Conservation (phyloP, 2,888 invertebrate genomes). For the Horisme vitalbata region DNA sequence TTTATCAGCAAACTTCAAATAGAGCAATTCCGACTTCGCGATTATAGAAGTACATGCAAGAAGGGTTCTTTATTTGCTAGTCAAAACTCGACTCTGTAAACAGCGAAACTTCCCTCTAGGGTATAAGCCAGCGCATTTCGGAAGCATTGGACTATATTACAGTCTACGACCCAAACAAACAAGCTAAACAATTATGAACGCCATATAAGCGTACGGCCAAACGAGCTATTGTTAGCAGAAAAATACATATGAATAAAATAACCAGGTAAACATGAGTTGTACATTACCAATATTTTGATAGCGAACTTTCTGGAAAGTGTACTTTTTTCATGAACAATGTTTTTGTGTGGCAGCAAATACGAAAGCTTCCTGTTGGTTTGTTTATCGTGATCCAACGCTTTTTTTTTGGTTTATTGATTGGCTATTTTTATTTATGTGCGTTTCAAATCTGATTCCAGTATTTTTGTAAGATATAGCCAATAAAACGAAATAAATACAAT, state of each 20-base stretch:
- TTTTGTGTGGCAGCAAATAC: too few relatives aligned
- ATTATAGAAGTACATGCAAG: neutral
- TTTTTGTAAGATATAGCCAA: too few relatives aligned
- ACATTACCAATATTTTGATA: constrained; percentile 15
- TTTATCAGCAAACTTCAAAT: neutral
- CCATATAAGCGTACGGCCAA: constrained; percentile 28
- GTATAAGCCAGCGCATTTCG: constrained; percentile 14
- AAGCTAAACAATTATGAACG: constrained; percentile 31
- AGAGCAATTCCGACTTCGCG: neutral
- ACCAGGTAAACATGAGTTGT: constrained; percentile 11
- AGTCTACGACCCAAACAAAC: constrained; percentile 24
- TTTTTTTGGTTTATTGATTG: too few relatives aligned
- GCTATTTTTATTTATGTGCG: too few relatives aligned
- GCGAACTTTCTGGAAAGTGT: too few relatives aligned
- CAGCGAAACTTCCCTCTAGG: constrained; percentile 5
- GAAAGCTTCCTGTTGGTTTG: too few relatives aligned
- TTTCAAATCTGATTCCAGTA: too few relatives aligned
- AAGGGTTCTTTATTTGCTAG: constrained; percentile 12
- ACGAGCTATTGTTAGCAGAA: constrained; percentile 26
- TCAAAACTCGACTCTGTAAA: constrained; percentile 11
- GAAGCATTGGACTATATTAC: constrained; percentile 14
- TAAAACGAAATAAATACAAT: too few relatives aligned
- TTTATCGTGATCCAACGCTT: too few relatives aligned
- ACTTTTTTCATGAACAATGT: constrained; percentile 11
- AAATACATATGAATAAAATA: constrained; percentile 26